Conservation (phyloP, 1,140 invertebrate genomes). For the Drosophila paulistorum region DNA sequence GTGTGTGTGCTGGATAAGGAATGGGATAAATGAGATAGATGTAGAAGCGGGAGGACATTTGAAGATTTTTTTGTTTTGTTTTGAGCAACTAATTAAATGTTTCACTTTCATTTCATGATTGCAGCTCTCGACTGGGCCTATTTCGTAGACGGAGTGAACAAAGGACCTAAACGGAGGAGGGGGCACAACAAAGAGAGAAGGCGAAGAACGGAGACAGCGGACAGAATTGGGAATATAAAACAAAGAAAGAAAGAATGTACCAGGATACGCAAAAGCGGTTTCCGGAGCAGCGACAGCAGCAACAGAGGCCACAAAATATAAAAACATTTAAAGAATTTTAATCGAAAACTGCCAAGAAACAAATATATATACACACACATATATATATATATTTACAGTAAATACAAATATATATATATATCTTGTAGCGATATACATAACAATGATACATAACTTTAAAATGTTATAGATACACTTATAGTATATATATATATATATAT, state of each 20-base stretch:
- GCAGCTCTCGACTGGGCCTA: not conserved
- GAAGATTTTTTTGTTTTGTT: slow-evolving; percentile 29
- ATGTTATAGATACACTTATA: slow-evolving; percentile 30
- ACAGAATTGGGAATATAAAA: slow-evolving; percentile 29
- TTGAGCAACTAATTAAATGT: slow-evolving; percentile 58
- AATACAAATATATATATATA: slow-evolving; percentile 48
- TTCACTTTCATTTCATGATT: slow-evolving; percentile 15
- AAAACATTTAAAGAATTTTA: slow-evolving; percentile 74
- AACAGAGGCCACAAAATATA: slow-evolving; percentile 39
- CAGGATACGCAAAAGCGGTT: slow-evolving; percentile 33
- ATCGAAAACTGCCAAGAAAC: slow-evolving; percentile 74
- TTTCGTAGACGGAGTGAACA: slow-evolving; percentile 10
- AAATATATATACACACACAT: slow-evolving; percentile 44
- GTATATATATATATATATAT: slow-evolving; percentile 18
- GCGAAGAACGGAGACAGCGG: slow-evolving; percentile 19
- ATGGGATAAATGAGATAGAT: slow-evolving; percentile 6
- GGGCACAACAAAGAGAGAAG: slow-evolving; percentile 21
- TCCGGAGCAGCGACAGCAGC: slow-evolving; percentile 8
- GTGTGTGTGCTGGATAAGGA: slow-evolving; percentile 4
- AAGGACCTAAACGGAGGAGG: slow-evolving; percentile 4
- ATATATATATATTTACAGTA: slow-evolving; percentile 43
- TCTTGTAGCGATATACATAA: slow-evolving; percentile 27
- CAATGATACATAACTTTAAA: slow-evolving; percentile 22
- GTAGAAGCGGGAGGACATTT: not conserved
- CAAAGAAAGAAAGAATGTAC: slow-evolving; percentile 14